These are phyloP conservation scores for Melieria crassipennis DNA, from an alignment of 2,888 invertebrate genomes.

Conservation along the genomic window DNA sequence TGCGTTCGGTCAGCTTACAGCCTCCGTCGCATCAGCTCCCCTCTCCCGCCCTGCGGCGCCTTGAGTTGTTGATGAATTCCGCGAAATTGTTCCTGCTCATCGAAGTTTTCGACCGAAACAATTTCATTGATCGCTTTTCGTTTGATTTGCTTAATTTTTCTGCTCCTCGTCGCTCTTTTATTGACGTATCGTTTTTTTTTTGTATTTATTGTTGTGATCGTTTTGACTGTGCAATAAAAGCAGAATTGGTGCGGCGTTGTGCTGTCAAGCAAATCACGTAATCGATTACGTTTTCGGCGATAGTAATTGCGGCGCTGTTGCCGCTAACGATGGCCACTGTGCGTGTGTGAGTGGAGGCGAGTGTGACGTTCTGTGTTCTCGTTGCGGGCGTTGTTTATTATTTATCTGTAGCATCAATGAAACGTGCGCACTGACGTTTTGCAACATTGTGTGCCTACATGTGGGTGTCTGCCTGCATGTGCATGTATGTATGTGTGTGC, in stretches of 20 bases:
- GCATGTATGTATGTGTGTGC: neutral
- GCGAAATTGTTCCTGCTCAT: too few relatives aligned
- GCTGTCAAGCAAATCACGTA: slow-evolving; percentile 34
- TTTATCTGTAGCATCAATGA: neutral
- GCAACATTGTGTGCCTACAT: neutral
- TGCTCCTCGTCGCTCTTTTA: neutral
- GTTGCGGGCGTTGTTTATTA: too few relatives aligned
- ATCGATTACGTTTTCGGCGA: slow-evolving; percentile 43
- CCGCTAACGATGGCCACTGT: neutral
- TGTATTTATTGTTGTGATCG: neutral
- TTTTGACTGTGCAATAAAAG: slow-evolving; percentile 10
- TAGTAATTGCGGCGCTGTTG: neutral
- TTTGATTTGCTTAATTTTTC: too few relatives aligned
- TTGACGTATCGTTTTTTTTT: neutral
- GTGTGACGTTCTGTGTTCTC: too few relatives aligned
- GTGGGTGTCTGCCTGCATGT: neutral
- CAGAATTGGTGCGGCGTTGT: neutral
- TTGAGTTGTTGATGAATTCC: too few relatives aligned
- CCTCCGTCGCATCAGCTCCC: too few relatives aligned
- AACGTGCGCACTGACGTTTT: neutral
- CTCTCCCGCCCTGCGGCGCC: too few relatives aligned
- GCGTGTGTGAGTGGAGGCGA: neutral
- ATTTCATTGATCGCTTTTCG: too few relatives aligned
- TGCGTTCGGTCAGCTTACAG: too few relatives aligned
- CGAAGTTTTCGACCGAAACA: too few relatives aligned